Conservation (phyloP, 64 coral and sea anemone species). For the Pocillopora damicornis region DNA sequence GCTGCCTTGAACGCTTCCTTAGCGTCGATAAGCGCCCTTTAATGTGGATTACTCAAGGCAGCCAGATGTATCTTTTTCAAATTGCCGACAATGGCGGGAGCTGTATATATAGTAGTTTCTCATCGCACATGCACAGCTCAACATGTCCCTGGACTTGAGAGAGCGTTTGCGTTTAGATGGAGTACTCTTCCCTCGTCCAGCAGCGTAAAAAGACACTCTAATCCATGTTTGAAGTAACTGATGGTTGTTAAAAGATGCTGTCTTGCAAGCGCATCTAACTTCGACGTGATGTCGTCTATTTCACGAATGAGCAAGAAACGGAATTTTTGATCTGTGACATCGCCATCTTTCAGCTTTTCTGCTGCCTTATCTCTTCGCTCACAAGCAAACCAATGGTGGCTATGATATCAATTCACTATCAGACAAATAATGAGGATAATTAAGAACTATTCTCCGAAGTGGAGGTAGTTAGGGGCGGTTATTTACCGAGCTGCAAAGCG, state of each 20-base stretch:
- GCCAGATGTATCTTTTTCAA: neutral
- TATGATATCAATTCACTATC: no score
- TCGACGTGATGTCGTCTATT: conserved; percentile 54
- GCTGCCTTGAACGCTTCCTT: conserved; percentile 45
- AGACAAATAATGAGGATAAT: no score
- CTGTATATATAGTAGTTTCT: neutral
- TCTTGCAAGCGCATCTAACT: conserved; percentile 58
- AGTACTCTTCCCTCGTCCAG: neutral
- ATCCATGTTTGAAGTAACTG: conserved; percentile 49
- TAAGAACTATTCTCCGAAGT: no score
- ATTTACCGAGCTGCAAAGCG: no score
- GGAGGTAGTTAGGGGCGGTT: no score
- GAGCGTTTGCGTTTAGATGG: no score
- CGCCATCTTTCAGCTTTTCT: conserved; percentile 10
- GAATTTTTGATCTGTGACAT: conserved; percentile 38
- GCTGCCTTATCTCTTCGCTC: no score
- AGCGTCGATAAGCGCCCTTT: neutral
- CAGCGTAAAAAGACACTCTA: neutral
- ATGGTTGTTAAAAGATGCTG: conserved; percentile 42
- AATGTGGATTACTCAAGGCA: neutral
- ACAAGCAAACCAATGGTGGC: no score
- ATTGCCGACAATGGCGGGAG: neutral
- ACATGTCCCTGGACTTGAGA: neutral
- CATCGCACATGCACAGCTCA: neutral
- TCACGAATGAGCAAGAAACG: conserved; percentile 43